Percentiles rank a stretch among this genome's conserved stretches.
Conservation (phyloP, 1,140 invertebrate genomes). For the Neodiprion lecontei region DNA sequence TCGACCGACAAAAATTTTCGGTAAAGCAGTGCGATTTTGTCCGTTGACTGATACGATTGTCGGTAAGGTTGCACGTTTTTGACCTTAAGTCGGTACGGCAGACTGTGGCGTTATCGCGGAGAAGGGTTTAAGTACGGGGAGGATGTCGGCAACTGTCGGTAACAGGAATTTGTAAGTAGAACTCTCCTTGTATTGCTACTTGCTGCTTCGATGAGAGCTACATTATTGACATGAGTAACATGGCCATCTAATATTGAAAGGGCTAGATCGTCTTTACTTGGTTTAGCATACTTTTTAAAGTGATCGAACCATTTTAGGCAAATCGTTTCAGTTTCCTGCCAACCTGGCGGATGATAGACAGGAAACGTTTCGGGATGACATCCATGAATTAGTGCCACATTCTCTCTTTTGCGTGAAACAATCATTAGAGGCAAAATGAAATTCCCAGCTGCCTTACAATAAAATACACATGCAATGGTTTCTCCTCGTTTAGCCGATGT, state of each 20-base stretch:
- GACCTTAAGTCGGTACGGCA: too few relatives aligned
- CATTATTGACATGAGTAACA: constrained; percentile 19
- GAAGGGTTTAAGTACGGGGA: too few relatives aligned
- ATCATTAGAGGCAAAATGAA: constrained; percentile 46
- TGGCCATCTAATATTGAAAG: constrained; percentile 27
- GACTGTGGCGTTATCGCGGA: too few relatives aligned
- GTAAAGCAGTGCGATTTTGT: too few relatives aligned
- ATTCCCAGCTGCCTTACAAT: constrained; percentile 39
- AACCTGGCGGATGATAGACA: constrained; percentile 35
- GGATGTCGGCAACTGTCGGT: too few relatives aligned
- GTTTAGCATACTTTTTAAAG: constrained; percentile 32
- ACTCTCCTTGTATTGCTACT: constrained; percentile 30
- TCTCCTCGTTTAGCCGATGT: constrained; percentile 43
- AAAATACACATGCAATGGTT: constrained; percentile 43
- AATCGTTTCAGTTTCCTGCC: constrained; percentile 41
- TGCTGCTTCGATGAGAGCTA: neutral
- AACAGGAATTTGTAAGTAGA: too few relatives aligned
- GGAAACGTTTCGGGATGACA: constrained; percentile 35
- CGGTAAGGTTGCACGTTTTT: too few relatives aligned
- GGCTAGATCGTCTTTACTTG: constrained; percentile 29
- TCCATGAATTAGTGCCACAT: constrained; percentile 35
- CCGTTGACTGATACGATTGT: too few relatives aligned
- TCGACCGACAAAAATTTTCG: too few relatives aligned
- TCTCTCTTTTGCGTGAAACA: constrained; percentile 34
- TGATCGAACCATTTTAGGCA: constrained; percentile 32